Percentiles rank a stretch among this genome's conserved stretches.
These are phyloP conservation scores for Isichthys henryi DNA, from an alignment of 2,113 vertebrate species.

Conservation along the genomic window DNA sequence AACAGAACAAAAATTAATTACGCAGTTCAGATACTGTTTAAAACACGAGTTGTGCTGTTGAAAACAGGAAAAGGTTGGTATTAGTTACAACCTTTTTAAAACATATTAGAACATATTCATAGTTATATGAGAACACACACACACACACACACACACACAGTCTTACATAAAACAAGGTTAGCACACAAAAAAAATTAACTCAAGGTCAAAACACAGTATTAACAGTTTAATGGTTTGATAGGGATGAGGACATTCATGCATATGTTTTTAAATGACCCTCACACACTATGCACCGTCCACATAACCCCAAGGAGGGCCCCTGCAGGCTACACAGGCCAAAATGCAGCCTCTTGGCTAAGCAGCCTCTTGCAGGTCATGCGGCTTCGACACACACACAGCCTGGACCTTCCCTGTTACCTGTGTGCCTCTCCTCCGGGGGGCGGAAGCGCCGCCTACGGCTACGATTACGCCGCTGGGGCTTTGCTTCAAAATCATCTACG, in stretches of 20 bases:
- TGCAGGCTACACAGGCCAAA: background rate
- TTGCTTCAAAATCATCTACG: constrained; percentile 90
- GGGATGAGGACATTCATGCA: background rate
- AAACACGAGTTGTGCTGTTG: background rate
- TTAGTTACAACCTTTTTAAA: background rate
- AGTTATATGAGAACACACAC: background rate
- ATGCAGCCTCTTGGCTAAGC: constrained; percentile 1
- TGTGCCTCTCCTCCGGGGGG: constrained; percentile 95
- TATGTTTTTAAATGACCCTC: background rate
- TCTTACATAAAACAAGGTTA: background rate
- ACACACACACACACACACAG: background rate
- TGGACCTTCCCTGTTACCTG: constrained; percentile 76
- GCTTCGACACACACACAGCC: background rate
- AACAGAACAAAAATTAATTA: background rate
- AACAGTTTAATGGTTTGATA: background rate
- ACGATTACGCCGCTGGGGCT: constrained; percentile 95
- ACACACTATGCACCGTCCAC: background rate
- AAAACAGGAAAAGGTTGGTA: background rate
- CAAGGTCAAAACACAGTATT: background rate
- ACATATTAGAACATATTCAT: background rate
- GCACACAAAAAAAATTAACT: background rate
- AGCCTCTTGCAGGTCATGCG: constrained; percentile 26
- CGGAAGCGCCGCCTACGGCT: constrained; percentile 88
- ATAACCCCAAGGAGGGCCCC: background rate
- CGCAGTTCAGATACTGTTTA: background rate